Percentiles rank a stretch among this genome's conserved stretches.
Conservation (phyloP, 2,797 vertebrate species). For the Rhinogobio ventralis region DNA sequence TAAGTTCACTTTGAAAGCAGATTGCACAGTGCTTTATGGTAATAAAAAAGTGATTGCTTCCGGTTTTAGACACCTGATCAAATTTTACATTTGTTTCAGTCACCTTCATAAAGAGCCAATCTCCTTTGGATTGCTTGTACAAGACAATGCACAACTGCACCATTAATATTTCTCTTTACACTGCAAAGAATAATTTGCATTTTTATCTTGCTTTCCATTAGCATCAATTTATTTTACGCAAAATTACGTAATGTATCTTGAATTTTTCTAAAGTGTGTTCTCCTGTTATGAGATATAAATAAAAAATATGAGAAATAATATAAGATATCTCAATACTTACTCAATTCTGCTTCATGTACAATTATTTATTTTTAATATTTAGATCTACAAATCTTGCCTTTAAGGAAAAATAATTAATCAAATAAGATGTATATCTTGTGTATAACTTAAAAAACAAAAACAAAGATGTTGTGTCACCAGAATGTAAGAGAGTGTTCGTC, state of each 20-base stretch:
- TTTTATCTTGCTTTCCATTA: not conserved
- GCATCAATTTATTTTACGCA: not conserved
- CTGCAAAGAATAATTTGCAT: not conserved
- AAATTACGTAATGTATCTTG: not conserved
- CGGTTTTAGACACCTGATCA: constrained; percentile 13
- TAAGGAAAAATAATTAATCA: not conserved
- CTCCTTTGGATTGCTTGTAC: not conserved
- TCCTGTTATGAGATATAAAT: not conserved
- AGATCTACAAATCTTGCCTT: not conserved
- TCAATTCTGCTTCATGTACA: not conserved
- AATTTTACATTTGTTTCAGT: not conserved
- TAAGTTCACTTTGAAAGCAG: constrained; percentile 21
- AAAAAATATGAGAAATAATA: not conserved
- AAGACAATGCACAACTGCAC: not conserved
- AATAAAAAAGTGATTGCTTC: not conserved
- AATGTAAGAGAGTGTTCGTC: not conserved
- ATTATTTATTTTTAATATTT: not conserved
- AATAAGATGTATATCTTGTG: not conserved
- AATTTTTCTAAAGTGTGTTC: not conserved
- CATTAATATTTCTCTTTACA: not conserved
- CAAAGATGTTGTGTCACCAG: constrained; percentile 23
- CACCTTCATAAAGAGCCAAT: not conserved
- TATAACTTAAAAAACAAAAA: not conserved
- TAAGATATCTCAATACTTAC: not conserved
- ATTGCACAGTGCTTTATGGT: not conserved